Percentiles rank a stretch among this genome's conserved stretches.
Conservation (phyloP, 2,888 invertebrate species). For the Julus scanicus region DNA sequence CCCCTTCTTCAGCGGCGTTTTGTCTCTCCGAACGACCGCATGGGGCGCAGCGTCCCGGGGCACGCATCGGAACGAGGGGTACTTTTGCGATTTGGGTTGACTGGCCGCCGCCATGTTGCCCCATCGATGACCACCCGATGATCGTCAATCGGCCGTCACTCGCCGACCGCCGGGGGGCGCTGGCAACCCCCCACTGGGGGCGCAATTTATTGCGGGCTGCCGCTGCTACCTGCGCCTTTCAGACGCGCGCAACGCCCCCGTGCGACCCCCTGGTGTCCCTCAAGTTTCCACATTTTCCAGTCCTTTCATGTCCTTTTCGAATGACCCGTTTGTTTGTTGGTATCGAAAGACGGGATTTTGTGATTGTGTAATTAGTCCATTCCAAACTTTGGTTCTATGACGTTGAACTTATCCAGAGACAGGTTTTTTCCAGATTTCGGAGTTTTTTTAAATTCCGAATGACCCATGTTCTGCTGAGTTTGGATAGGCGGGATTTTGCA, state of each 20-base stretch:
- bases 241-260: background rate
- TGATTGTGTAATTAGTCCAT: no score
- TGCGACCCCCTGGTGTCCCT: background rate
- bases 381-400: no score
- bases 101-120: constrained; percentile 26
- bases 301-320: background rate
- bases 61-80: background rate
- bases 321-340: background rate
- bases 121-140: constrained; percentile 22
- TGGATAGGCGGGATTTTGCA: no score
- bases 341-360: no score
- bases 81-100: background rate
- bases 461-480: no score
- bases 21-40: background rate
- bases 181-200: constrained; percentile 28
- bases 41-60: constrained; percentile 25
- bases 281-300: no score
- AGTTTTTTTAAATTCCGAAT: no score
- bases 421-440: no score
- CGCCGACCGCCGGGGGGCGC: background rate
- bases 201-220: constrained; percentile 16
- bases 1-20: constrained; percentile 6
- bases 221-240: constrained; percentile 14
- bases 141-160: constrained; percentile 1
- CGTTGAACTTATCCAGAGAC: no score